Evolutionary conservation across 2,888 invertebrate genomes (phyloP), one percentile per base, ranked within the genome.

Genomic region (Athrips mouffetella): DNA sequence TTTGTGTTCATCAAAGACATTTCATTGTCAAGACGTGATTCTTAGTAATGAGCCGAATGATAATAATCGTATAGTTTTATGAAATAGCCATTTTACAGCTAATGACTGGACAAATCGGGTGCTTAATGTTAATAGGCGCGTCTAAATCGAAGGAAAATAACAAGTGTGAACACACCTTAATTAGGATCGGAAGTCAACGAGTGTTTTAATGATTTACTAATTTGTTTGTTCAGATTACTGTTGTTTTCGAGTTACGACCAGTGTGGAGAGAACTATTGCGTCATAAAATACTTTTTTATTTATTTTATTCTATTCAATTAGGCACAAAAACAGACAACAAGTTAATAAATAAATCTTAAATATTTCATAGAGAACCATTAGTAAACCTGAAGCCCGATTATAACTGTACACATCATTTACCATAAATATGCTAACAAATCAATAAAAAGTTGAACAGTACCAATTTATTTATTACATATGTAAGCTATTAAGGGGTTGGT

Each of bases 161-260:
- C 65, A 62, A 72, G 57, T 58, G 53, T 45, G 62, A 65, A 68
- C 70, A 62, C 73, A 63, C 73, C 79, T 79, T 80, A 80, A 85
- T 83, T 84, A 79, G 73, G 66, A 75, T 79, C 76, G 82, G 80
- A 83, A 79, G 80, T 79, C 66, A 70, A 41, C 67, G 57, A 75
- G 75, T 70, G 69, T 69, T 76, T 76, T 78, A 80, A 83, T 77
- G 80, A 74, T 70, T 70, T 59, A 75, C 80, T 83, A 82, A 83
- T 82, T 75, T 78, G 78, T 80, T 78, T 76, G 72, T 75, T 73
- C 52, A 53, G 59, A 46, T 13, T 39, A 20, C 21, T 39, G n/a
- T 39, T 39, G 39, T 20, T 39, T 39, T 35, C 35, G 27, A 10
- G n/a, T 27, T 27, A 27, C 2, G 27, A n/a, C 27, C 4, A 27